Percentiles rank a stretch among this genome's conserved stretches.
Evolutionary conservation across 2,888 invertebrate species (phyloP).

Genomic region (Philopedon plagiatum): DNA sequence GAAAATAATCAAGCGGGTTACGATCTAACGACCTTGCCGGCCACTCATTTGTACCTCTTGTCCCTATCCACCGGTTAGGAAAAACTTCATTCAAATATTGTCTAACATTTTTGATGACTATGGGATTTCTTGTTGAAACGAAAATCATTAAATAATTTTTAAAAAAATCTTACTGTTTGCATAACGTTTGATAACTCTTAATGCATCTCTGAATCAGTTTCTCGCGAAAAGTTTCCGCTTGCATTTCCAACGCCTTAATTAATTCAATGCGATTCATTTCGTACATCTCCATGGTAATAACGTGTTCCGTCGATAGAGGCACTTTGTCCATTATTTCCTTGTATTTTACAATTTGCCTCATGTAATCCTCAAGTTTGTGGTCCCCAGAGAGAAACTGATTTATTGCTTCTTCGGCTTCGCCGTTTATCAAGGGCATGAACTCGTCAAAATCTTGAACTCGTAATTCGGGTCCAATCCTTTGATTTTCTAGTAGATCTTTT

Average conservation of each 20-base stretch:
- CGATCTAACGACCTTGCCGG: no score
- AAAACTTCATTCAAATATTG: no score
- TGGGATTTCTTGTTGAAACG: no score
- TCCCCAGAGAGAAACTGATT: constrained; percentile 78
- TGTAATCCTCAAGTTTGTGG: constrained; percentile 78
- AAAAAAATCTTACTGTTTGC: constrained; percentile 76
- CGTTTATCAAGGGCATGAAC: constrained; percentile 83
- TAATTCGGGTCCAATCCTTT: constrained; percentile 81
- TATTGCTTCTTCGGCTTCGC: constrained; percentile 78
- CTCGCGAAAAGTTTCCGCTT: constrained; percentile 79
- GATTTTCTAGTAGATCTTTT: constrained; percentile 76
- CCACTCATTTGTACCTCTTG: no score
- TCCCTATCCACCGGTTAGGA: no score
- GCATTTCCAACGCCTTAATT: constrained; percentile 78
- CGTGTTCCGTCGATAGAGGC: constrained; percentile 74
- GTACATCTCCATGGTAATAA: constrained; percentile 86
- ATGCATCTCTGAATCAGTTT: constrained; percentile 83
- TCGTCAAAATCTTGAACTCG: constrained; percentile 85
- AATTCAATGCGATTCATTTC: constrained; percentile 87
- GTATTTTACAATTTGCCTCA: constrained; percentile 74
- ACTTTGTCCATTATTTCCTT: constrained; percentile 76
- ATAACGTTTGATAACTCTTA: constrained; percentile 83
- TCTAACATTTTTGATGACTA: no score
- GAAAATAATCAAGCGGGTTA: no score
- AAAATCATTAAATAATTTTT: background rate